Evolutionary conservation across 2,888 invertebrate genomes (phyloP).

Genomic region (Gandaritis pyraliata): DNA sequence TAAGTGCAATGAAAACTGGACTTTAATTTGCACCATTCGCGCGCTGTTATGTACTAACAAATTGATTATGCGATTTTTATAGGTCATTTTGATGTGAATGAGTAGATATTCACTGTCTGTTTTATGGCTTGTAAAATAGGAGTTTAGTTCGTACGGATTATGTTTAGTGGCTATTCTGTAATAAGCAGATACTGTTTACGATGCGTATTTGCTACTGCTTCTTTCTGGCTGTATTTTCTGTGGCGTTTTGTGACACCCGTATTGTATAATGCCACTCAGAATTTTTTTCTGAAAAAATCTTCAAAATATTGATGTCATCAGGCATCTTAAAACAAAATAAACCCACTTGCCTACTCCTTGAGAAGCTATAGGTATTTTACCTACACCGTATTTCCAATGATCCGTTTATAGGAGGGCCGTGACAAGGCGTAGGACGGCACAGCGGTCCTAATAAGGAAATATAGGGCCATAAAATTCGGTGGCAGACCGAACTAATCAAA

Average conservation of each 20-base stretch:
- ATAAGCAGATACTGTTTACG: conserved; percentile 31
- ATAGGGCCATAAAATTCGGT: conserved; percentile 78
- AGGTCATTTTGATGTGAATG: conserved; percentile 47
- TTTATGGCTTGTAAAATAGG: conserved; percentile 48
- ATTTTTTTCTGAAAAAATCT: too few species aligned
- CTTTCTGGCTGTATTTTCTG: background rate
- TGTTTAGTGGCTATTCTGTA: conserved; percentile 37
- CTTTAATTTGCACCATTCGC: conserved; percentile 39
- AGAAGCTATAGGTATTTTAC: conserved; percentile 27
- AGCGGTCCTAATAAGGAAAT: conserved; percentile 78
- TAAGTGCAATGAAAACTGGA: background rate
- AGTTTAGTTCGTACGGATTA: conserved; percentile 42
- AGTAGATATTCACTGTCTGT: conserved; percentile 46
- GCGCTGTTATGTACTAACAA: conserved; percentile 49
- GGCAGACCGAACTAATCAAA: conserved; percentile 75
- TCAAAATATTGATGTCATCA: too few species aligned
- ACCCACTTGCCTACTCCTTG: too few species aligned
- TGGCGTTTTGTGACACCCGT: background rate
- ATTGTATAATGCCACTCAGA: background rate
- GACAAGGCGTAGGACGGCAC: conserved; percentile 53
- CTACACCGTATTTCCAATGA: conserved; percentile 37
- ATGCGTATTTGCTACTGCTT: conserved; percentile 10
- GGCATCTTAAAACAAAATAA: too few species aligned
- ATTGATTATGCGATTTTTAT: conserved; percentile 52
- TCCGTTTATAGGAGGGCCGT: conserved; percentile 42